These are phyloP conservation scores for Pangasius krempfi DNA, from an alignment of 2,797 vertebrate genomes.

Conservation along the genomic window DNA sequence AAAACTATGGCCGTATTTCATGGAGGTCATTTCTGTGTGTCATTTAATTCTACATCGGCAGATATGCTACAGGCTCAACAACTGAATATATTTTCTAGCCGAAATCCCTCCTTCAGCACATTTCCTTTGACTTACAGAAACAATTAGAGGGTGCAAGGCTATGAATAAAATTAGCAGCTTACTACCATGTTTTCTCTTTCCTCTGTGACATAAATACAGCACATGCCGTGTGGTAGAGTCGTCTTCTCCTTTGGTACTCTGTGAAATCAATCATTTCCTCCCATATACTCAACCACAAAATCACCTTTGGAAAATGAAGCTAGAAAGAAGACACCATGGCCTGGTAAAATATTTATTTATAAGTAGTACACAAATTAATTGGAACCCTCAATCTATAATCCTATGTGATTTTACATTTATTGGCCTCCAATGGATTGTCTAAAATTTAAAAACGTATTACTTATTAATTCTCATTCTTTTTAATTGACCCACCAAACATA, in stretches of 20 bases:
- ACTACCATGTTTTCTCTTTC: background rate
- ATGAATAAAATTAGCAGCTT: slow-evolving; percentile 22
- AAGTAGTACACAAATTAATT: background rate
- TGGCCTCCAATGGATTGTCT: background rate
- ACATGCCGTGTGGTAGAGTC: too few relatives aligned
- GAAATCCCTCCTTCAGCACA: background rate
- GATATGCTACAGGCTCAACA: background rate
- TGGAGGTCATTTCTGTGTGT: background rate
- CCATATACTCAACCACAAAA: background rate
- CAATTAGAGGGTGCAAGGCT: background rate
- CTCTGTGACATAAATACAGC: background rate
- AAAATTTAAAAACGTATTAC: background rate
- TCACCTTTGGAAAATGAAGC: background rate
- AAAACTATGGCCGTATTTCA: background rate
- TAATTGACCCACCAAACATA: background rate
- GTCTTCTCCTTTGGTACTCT: background rate
- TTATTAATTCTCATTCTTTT: background rate
- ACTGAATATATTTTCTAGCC: background rate
- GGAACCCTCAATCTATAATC: too few relatives aligned
- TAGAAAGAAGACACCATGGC: background rate
- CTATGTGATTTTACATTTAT: background rate
- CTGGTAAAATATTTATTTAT: background rate
- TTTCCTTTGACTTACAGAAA: slow-evolving; percentile 7
- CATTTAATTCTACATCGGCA: slow-evolving; percentile 12
- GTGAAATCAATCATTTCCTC: background rate